Conservation (phyloP, 1,140 invertebrate genomes). For the Tetramorium alpestre region DNA sequence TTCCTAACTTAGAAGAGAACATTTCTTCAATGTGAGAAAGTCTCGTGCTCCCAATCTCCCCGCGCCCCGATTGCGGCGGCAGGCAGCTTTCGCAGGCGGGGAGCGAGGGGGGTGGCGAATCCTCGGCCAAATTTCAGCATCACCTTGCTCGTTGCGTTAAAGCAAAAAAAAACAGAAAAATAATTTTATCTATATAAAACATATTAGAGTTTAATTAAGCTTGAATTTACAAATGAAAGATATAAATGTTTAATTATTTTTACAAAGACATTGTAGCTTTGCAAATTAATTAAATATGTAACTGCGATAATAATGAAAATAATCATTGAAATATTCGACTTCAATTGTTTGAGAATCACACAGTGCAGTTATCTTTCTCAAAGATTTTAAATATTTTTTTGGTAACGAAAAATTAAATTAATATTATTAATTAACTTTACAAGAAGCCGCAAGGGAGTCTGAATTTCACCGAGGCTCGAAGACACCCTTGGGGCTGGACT, state of each 20-base stretch:
- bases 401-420: not conserved
- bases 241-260: not conserved
- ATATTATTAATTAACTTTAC: not conserved
- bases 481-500: conserved; percentile 86
- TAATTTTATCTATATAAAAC: not conserved
- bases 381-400: conserved; percentile 9
- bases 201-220: not conserved
- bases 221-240: not conserved
- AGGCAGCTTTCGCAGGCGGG: conserved; percentile 82
- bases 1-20: conserved; percentile 46
- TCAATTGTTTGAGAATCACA: not conserved
- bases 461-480: conserved; percentile 64
- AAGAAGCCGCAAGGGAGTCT: conserved; percentile 60
- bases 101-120: conserved; percentile 74
- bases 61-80: conserved; percentile 84
- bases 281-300: not conserved
- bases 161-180: not conserved
- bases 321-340: not conserved
- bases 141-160: conserved; percentile 41
- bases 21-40: conserved; percentile 34
- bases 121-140: conserved; percentile 69
- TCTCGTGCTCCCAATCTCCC: conserved; percentile 77
- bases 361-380: not conserved
- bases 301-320: conserved; percentile 1
- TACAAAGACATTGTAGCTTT: not conserved